Percentiles rank a stretch among this genome's conserved stretches.
Conservation (phyloP, 2,797 vertebrate genomes). For the Micrastur ruficollis region DNA sequence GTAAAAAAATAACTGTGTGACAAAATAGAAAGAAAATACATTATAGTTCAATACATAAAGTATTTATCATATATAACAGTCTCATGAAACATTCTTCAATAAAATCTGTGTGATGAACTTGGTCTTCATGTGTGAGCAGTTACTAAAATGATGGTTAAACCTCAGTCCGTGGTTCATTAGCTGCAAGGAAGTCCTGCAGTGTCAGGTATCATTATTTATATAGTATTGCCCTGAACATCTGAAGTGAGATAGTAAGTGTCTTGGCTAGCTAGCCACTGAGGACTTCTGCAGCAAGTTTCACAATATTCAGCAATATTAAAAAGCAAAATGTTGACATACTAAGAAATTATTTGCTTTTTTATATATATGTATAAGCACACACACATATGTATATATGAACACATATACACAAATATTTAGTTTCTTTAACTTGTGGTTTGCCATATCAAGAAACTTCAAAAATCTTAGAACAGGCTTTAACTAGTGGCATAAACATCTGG, state of each 20-base stretch:
- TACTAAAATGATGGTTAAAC: not conserved
- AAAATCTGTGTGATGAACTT: not conserved
- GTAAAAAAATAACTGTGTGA: not conserved
- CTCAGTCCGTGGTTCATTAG: not conserved
- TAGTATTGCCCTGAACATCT: not conserved
- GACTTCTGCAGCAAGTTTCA: not conserved
- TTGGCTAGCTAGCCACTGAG: not conserved
- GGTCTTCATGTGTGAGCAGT: not conserved
- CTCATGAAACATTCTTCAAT: not conserved
- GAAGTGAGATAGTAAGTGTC: not conserved
- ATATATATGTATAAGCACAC: not conserved
- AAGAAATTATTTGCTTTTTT: not conserved
- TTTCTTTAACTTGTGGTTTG: not conserved
- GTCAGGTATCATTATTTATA: constrained; percentile 14
- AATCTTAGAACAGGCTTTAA: not conserved
- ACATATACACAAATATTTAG: not conserved
- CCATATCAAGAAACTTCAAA: not conserved
- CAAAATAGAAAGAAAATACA: not conserved
- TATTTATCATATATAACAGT: not conserved
- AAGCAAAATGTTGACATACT: not conserved
- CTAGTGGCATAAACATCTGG: not conserved
- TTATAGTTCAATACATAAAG: not conserved
- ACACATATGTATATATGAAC: not conserved
- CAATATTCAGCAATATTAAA: not conserved
- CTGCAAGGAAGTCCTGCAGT: constrained; percentile 10